Evolutionary conservation across 2,888 invertebrate species (phyloP).

Genomic region (Harpalus rufipes): DNA sequence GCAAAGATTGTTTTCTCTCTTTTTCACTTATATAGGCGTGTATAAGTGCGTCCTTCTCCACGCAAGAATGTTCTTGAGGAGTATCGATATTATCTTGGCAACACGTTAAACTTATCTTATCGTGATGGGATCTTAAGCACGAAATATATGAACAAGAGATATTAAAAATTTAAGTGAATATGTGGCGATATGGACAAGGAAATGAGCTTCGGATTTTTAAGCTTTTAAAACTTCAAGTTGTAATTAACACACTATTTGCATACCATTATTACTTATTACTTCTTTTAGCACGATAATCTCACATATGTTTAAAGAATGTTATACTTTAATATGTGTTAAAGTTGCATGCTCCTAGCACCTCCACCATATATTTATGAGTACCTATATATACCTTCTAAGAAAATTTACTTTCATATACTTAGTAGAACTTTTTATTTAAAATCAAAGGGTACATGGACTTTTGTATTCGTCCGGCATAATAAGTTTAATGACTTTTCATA

Average conservation of each 20-base stretch:
- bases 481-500: no score
- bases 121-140: constrained; percentile 48
- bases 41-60: constrained; percentile 4
- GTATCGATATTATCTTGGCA: constrained; percentile 28
- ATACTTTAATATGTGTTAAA: not conserved
- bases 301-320: not conserved
- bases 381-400: not conserved
- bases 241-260: constrained; percentile 25
- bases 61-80: constrained; percentile 31
- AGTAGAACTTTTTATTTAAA: no score
- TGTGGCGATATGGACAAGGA: constrained; percentile 29
- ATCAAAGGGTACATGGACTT: no score
- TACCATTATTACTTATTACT: not conserved
- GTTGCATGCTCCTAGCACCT: not conserved
- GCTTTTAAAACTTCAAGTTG: not conserved
- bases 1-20: constrained; percentile 26
- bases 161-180: constrained; percentile 56
- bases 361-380: not conserved
- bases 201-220: constrained; percentile 28
- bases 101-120: constrained; percentile 44
- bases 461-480: no score
- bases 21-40: not conserved
- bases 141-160: constrained; percentile 58
- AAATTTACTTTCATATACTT: no score
- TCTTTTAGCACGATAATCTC: not conserved